Conservation (phyloP, 2,888 invertebrate genomes). For the Leptogaster cylindrica region DNA sequence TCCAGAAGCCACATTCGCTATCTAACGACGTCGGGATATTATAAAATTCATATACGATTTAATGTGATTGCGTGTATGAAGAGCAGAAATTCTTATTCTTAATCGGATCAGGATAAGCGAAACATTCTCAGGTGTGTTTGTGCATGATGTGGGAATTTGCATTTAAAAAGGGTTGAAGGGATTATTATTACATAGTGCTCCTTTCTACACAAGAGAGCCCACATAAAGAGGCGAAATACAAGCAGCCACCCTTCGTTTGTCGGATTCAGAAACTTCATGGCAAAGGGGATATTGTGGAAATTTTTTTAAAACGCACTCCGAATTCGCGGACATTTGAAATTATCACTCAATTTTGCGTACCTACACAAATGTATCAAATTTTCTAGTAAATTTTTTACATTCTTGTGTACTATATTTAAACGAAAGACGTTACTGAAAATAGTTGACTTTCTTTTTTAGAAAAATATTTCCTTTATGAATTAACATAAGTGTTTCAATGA, state of each 20-base stretch:
- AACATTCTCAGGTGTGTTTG: constrained; percentile 48
- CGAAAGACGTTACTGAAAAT: too few relatives aligned
- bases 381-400: too few relatives aligned
- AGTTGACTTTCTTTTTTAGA: too few relatives aligned
- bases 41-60: constrained; percentile 26
- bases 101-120: constrained; percentile 51
- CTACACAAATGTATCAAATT: too few relatives aligned
- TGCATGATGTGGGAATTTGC: constrained; percentile 47
- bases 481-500: too few relatives aligned
- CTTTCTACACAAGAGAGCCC: constrained; percentile 38
- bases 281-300: constrained; percentile 22
- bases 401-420: too few relatives aligned
- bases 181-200: constrained; percentile 45
- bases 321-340: constrained; percentile 4
- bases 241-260: constrained; percentile 19
- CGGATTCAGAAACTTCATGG: constrained; percentile 21
- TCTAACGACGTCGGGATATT: background rate
- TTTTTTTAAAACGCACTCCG: constrained; percentile 3
- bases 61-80: constrained; percentile 8
- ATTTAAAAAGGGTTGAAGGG: constrained; percentile 47
- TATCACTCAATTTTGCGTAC: too few relatives aligned
- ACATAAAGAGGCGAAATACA: constrained; percentile 3
- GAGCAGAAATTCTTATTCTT: constrained; percentile 45
- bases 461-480: too few relatives aligned
- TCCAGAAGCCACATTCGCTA: background rate